Evolutionary conservation across 2,888 invertebrate genomes (phyloP).

Genomic region (Drosophila kuntzei): DNA sequence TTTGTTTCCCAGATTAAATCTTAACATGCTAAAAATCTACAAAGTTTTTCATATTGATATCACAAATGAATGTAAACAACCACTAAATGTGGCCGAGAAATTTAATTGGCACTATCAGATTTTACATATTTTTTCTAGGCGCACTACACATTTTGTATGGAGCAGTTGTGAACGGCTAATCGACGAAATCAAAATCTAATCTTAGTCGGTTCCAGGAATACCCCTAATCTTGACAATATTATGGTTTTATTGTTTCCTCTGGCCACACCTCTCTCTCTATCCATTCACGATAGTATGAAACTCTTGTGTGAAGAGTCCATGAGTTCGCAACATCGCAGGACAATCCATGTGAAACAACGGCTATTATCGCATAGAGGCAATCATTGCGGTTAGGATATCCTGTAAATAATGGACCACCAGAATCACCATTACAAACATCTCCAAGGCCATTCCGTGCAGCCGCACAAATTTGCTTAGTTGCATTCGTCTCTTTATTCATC

Average conservation of each 20-base stretch:
- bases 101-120: too few species aligned
- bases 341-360: slow-evolving; percentile 6
- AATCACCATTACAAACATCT: slow-evolving; percentile 37
- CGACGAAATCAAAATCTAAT: too few species aligned
- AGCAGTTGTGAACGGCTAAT: too few species aligned
- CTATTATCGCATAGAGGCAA: slow-evolving; percentile 34
- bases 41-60: too few species aligned
- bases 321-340: accelerated
- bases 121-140: too few species aligned
- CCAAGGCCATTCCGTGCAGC: not conserved
- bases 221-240: not conserved
- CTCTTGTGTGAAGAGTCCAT: slow-evolving; percentile 7
- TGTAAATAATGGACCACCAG: slow-evolving; percentile 48
- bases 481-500: accelerated
- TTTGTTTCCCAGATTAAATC: too few species aligned
- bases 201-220: too few species aligned
- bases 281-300: slow-evolving; percentile 38
- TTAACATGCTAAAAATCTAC: too few species aligned
- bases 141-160: too few species aligned
- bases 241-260: not conserved
- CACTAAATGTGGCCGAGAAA: too few species aligned
- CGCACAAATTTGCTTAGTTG: slow-evolving; percentile 20
- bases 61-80: too few species aligned
- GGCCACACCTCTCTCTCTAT: slow-evolving; percentile 44
- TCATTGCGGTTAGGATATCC: not conserved